Evolutionary conservation across 1,140 invertebrate genomes (phyloP).

Genomic region (Drosophila leontia): DNA sequence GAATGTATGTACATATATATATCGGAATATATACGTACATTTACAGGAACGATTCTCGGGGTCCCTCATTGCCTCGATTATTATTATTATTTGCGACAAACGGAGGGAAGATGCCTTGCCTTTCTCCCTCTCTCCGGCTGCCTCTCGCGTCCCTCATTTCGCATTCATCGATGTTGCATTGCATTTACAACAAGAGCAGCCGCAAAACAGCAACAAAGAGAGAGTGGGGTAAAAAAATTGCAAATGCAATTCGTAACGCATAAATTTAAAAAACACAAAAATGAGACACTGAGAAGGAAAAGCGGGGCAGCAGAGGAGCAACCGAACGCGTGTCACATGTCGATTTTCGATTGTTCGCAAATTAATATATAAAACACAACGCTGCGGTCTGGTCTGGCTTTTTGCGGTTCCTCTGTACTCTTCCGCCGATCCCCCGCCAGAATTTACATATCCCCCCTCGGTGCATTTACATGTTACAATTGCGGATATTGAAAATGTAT

Average conservation of each 20-base stretch:
- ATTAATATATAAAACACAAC: constrained; percentile 82
- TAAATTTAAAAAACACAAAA: constrained; percentile 78
- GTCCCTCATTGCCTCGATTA: constrained; percentile 45
- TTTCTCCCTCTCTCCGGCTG: constrained; percentile 14
- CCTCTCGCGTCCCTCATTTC: constrained; percentile 49
- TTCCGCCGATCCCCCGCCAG: neutral
- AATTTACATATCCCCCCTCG: constrained; percentile 25
- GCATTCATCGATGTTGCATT: constrained; percentile 73
- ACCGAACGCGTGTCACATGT: constrained; percentile 81
- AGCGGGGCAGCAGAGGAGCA: neutral
- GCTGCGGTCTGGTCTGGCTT: constrained; percentile 41
- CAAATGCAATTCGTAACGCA: constrained; percentile 82
- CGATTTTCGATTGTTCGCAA: constrained; percentile 84
- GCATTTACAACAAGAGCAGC: constrained; percentile 61
- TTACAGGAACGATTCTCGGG: constrained; percentile 46
- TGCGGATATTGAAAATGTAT: constrained; percentile 50
- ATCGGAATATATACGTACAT: constrained; percentile 15
- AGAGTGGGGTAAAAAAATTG: constrained; percentile 44
- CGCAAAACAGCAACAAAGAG: constrained; percentile 27
- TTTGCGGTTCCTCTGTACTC: constrained; percentile 29
- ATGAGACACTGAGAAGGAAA: constrained; percentile 20
- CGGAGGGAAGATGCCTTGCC: constrained; percentile 32
- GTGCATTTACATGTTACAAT: constrained; percentile 40
- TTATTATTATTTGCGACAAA: constrained; percentile 72
- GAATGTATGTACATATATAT: constrained; percentile 19